Evolutionary conservation across 1,140 invertebrate species (phyloP).

Genomic region (Tetragonula clypearis): DNA sequence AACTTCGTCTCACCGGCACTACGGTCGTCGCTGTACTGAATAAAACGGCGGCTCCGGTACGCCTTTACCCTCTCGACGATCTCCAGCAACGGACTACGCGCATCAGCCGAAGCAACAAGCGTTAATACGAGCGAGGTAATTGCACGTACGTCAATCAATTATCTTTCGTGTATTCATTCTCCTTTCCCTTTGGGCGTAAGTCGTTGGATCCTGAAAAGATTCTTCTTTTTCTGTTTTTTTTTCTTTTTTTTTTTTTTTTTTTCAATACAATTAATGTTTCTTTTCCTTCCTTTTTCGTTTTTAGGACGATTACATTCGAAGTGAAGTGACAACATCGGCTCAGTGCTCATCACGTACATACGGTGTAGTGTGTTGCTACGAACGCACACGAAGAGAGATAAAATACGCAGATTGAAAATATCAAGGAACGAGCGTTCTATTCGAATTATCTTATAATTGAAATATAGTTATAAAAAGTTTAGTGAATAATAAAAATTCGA

Average conservation of each 20-base stretch:
- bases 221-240: too few relatives aligned
- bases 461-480: too few relatives aligned
- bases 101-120: slow-evolving; percentile 1
- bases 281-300: too few relatives aligned
- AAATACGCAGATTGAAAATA: too few relatives aligned
- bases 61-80: slow-evolving; percentile 51
- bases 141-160: slow-evolving; percentile 26
- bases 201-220: too few relatives aligned
- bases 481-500: too few relatives aligned
- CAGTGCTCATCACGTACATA: not conserved
- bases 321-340: not conserved
- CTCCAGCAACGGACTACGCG: not conserved
- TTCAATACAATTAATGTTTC: not conserved
- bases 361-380: too few relatives aligned
- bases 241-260: too few relatives aligned
- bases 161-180: not conserved
- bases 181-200: not conserved
- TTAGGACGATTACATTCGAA: not conserved
- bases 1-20: slow-evolving; percentile 59
- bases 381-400: too few relatives aligned
- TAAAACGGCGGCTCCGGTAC: slow-evolving; percentile 55
- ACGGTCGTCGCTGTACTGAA: slow-evolving; percentile 72
- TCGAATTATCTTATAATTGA: too few relatives aligned
- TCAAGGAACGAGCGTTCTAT: too few relatives aligned
- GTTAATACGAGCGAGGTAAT: slow-evolving; percentile 4